phyloP scores from a whole-genome alignment of 1,140 invertebrate species.

The Maniola jurtina region DNA sequence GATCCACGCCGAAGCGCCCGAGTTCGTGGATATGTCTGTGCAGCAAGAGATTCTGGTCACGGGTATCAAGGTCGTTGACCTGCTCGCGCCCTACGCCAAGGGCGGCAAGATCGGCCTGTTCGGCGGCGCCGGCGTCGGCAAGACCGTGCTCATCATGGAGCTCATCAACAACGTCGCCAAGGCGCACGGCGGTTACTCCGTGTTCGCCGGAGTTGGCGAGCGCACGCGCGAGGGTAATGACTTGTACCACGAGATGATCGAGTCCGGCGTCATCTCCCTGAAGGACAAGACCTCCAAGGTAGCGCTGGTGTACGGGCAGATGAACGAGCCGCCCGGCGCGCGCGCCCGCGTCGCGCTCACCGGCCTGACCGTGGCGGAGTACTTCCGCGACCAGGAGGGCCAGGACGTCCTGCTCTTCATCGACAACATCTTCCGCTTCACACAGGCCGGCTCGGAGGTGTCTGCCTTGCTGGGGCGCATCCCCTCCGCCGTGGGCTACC shows the following conservation, averaged over 20 bases:
- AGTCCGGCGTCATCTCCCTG: constrained; percentile 96
- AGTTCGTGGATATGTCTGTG: constrained; percentile 98
- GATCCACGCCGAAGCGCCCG: constrained; percentile 98
- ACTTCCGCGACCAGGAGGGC: constrained; percentile 99
- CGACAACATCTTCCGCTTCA: constrained; percentile 99
- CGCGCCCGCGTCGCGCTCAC: constrained; percentile 98
- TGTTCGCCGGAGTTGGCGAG: constrained; percentile 99
- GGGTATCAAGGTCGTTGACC: constrained; percentile 98
- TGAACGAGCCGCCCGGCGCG: constrained; percentile 99
- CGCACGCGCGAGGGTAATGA: constrained; percentile 99
- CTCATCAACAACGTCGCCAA: constrained; percentile 99
- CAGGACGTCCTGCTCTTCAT: constrained; percentile 99
- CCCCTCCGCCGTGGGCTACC: constrained; percentile 99
- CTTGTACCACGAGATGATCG: constrained; percentile 99
- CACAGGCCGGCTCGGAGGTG: constrained; percentile 98
- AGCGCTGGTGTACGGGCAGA: constrained; percentile 99
- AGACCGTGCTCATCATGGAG: constrained; percentile 99
- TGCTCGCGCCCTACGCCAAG: constrained; percentile 97
- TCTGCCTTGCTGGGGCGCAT: constrained; percentile 99
- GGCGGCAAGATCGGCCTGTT: constrained; percentile 99
- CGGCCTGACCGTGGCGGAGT: constrained; percentile 95
- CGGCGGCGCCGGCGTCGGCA: constrained; percentile 99
- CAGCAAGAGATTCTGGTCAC: constrained; percentile 98
- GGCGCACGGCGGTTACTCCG: constrained; percentile 99
- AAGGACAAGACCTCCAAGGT: constrained; percentile 94